These are phyloP conservation scores for Gymnothorax reevesii DNA, from an alignment of 2,797 vertebrate genomes.

Conservation along the genomic window DNA sequence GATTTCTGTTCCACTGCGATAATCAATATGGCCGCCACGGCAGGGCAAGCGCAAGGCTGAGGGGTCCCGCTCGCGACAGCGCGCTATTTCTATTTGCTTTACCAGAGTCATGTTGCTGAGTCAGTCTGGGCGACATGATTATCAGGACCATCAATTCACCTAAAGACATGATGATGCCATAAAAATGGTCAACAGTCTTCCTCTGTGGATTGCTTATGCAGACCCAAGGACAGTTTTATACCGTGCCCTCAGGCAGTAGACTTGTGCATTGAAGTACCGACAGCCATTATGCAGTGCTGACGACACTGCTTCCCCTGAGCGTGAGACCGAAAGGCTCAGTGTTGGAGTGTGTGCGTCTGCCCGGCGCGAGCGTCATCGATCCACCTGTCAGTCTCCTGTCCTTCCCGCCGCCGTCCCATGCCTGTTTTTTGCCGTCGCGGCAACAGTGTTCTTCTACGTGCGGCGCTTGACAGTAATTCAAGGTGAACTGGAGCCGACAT, in stretches of 20 bases:
- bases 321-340: not conserved
- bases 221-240: not conserved
- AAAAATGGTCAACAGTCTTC: not conserved
- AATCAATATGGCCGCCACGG: no score
- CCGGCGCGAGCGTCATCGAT: not conserved
- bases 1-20: no score
- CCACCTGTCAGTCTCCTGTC: not conserved
- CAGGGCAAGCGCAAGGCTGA: no score
- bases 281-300: not conserved
- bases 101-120: no score
- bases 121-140: no score
- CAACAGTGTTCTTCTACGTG: not conserved
- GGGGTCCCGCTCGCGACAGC: no score
- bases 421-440: slow-evolving; percentile 1
- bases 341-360: not conserved
- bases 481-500: slow-evolving; percentile 5
- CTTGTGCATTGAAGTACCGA: not conserved
- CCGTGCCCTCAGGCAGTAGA: not conserved
- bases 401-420: not conserved
- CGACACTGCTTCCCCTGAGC: not conserved
- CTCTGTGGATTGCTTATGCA: not conserved
- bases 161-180: no score
- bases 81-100: no score
- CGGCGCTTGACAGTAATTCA: slow-evolving; percentile 18
- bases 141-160: no score